Evolutionary conservation across 2,888 invertebrate species (phyloP), one percentile per base, ranked within the genome.

Genomic region (Agrochola lychnidis): DNA sequence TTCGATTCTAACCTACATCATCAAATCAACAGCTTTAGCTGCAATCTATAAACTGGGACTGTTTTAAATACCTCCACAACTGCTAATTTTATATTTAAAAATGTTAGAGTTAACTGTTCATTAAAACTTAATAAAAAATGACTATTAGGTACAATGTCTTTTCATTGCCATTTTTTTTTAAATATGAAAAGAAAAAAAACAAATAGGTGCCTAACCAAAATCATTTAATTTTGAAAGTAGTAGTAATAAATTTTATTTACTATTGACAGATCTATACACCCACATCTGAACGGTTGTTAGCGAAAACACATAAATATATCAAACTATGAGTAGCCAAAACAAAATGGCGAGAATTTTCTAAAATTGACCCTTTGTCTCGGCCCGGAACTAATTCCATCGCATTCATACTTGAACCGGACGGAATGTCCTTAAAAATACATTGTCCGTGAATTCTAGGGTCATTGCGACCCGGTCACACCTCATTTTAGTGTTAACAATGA

Each of bases 371-470:
- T 94, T 94, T 90, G 93, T 93, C 90, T 90, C 90, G 86, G 83
- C 82, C 91, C 93, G 95, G 91, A 93, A 94, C 96, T 76, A 96
- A 96, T 96, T 95, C 92, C 93, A 93, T 94, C 90, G 92, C 95
- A 92, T 94, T 95, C 90, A 94, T 94, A 94, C 95, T 95, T 94
- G 94, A 93, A 93, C 91, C 90, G 91, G 89, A 92, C 90, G 90
- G 91, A 94, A 94, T 94, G 91, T 92, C 92, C 92, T 94, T 93
- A 94, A 94, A 36, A 96, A 92, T 96, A 95, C 94, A 96, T 96
- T 94, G 94, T 92, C 94, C 96, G 95, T 96, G 89, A 96, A 95
- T 87, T 91, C 87, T 88, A 85, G 95, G 96, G 95, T 95, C 95
- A 93, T 93, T 95, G 93, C 89, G 89, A 90, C 89, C 90, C 92